These are phyloP conservation scores for Sphaeramia orbicularis DNA, from an alignment of 2,797 vertebrate genomes.

Conservation along the genomic window DNA sequence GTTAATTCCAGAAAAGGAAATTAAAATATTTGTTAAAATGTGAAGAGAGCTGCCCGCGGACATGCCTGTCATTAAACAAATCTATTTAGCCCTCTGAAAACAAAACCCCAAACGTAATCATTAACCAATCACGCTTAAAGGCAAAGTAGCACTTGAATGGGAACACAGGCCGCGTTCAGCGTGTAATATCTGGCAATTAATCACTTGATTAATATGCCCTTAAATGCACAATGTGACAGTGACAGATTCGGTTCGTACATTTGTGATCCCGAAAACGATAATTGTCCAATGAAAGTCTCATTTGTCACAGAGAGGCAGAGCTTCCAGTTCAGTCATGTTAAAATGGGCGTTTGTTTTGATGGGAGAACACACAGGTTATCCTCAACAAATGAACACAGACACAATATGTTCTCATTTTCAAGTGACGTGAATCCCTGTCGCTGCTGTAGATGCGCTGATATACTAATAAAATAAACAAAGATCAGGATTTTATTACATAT, in stretches of 20 bases:
- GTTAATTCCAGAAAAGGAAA: neutral
- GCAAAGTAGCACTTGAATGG: constrained; percentile 88
- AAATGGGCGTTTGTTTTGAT: neutral
- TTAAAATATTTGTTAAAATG: constrained; percentile 28
- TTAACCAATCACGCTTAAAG: constrained; percentile 91
- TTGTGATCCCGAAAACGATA: constrained; percentile 85
- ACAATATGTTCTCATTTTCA: too few species aligned
- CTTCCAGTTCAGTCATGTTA: constrained; percentile 29
- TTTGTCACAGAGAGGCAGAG: constrained; percentile 76
- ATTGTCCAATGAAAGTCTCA: constrained; percentile 85
- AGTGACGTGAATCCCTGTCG: too few species aligned
- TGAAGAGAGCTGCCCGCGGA: constrained; percentile 11
- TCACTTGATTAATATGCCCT: constrained; percentile 99
- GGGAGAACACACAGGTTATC: neutral
- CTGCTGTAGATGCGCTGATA: too few species aligned
- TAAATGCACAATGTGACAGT: constrained; percentile 95
- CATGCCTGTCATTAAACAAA: constrained; percentile 37
- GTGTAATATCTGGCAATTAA: constrained; percentile 96
- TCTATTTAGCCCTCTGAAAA: constrained; percentile 48
- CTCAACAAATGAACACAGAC: too few species aligned
- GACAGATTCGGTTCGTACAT: constrained; percentile 83
- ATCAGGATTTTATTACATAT: too few species aligned
- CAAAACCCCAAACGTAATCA: constrained; percentile 86
- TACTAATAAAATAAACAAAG: too few species aligned
- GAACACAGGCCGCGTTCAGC: constrained; percentile 90